These are phyloP conservation scores for Odontocolon sp. DNA, from an alignment of 2,888 invertebrate species.

Conservation along the genomic window DNA sequence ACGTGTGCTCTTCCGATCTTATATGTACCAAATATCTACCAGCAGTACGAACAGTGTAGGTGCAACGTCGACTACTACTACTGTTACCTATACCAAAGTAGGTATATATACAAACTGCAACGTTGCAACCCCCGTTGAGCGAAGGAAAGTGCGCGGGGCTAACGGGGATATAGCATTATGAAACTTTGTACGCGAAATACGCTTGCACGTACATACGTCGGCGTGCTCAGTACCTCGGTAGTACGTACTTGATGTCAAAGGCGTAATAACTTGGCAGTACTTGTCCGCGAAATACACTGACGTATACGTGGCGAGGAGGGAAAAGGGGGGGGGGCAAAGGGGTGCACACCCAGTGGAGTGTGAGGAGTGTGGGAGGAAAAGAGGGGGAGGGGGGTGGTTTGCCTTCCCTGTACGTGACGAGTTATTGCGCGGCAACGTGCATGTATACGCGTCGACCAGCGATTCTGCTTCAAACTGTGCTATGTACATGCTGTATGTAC, in stretches of 20 bases:
- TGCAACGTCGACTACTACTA: conserved; percentile 32
- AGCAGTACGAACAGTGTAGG: conserved; percentile 21
- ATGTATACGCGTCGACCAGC: conserved; percentile 44
- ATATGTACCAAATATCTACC: neutral
- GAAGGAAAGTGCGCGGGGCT: neutral
- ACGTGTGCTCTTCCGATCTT: neutral
- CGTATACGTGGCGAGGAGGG: conserved; percentile 12
- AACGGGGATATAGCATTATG: conserved; percentile 50
- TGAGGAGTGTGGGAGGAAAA: conserved; percentile 11
- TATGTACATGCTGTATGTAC: no score
- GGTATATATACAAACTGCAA: no score
- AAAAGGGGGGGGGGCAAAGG: conserved; percentile 19
- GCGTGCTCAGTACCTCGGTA: conserved; percentile 40
- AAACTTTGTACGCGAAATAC: conserved; percentile 56
- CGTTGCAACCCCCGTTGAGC: neutral
- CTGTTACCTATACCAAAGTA: neutral
- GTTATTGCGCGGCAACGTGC: conserved; percentile 62
- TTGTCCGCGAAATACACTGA: conserved; percentile 59
- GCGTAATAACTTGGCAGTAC: conserved; percentile 72
- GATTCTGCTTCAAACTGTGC: neutral
- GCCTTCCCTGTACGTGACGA: conserved; percentile 57
- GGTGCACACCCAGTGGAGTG: conserved; percentile 8
- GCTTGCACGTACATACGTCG: conserved; percentile 31
- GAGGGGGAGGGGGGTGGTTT: conserved; percentile 26
- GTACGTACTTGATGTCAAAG: conserved; percentile 72